These are phyloP conservation scores for Agapornis canus DNA, from an alignment of 2,797 vertebrate species.

Conservation along the genomic window DNA sequence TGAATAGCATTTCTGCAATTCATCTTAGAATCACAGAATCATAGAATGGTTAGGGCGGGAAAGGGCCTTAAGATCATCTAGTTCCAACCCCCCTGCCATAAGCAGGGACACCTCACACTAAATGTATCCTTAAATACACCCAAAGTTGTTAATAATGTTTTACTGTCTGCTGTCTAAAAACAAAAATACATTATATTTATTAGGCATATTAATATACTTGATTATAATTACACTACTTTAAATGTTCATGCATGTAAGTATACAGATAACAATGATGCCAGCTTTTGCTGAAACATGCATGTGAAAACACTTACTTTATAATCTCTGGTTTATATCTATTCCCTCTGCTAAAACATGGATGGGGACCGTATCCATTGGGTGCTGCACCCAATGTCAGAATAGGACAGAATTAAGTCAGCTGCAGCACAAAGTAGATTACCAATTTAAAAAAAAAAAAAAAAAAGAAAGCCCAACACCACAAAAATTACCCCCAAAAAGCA, in stretches of 20 bases:
- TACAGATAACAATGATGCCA: background rate
- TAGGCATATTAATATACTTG: background rate
- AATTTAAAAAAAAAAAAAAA: background rate
- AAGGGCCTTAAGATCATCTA: too few relatives aligned
- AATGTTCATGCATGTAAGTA: background rate
- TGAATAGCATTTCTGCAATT: background rate
- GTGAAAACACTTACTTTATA: background rate
- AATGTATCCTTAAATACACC: background rate
- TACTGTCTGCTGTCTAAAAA: background rate
- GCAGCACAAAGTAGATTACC: background rate
- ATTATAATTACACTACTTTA: background rate
- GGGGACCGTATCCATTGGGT: accelerated
- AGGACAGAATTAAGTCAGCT: background rate
- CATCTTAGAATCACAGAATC: background rate
- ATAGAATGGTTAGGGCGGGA: too few relatives aligned
- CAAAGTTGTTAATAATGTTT: background rate
- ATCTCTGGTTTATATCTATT: background rate
- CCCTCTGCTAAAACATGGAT: background rate
- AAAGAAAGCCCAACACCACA: background rate
- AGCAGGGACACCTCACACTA: background rate
- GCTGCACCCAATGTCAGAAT: background rate
- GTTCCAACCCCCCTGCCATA: too few relatives aligned
- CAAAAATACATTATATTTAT: background rate
- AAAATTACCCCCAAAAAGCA: background rate
- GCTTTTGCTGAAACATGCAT: background rate